phyloP scores from a whole-genome alignment of 2,797 vertebrate genomes.

The Galagoides demidoff region DNA sequence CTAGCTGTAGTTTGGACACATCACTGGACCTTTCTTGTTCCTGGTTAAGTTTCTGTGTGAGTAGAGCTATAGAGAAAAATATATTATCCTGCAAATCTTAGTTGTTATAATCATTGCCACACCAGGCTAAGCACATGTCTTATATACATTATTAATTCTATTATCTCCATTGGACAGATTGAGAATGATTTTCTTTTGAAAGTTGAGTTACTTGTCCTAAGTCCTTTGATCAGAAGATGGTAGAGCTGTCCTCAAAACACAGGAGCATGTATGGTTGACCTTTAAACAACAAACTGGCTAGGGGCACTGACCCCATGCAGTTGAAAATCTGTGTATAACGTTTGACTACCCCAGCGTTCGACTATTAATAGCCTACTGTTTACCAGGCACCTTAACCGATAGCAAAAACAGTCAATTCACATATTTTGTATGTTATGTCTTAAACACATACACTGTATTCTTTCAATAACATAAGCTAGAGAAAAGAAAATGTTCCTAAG shows the following conservation, averaged over 20 bases:
- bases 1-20: background rate
- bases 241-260: background rate
- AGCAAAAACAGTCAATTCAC: background rate
- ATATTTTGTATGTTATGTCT: background rate
- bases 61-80: background rate
- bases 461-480: background rate
- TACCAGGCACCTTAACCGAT: background rate
- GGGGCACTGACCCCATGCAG: background rate
- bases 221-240: background rate
- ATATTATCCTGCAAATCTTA: background rate
- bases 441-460: background rate
- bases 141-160: background rate
- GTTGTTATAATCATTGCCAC: background rate
- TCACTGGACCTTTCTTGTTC: background rate
- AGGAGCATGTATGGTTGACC: background rate
- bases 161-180: background rate
- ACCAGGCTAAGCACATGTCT: background rate
- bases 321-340: background rate
- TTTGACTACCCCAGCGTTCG: background rate
- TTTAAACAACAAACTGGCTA: background rate
- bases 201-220: background rate
- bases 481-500: background rate
- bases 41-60: background rate
- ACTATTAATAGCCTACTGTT: background rate
- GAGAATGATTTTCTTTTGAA: background rate